Evolutionary conservation across 2,797 vertebrate species (phyloP), one percentile per base, ranked within the genome.

Genomic region (Clarias fuscus): DNA sequence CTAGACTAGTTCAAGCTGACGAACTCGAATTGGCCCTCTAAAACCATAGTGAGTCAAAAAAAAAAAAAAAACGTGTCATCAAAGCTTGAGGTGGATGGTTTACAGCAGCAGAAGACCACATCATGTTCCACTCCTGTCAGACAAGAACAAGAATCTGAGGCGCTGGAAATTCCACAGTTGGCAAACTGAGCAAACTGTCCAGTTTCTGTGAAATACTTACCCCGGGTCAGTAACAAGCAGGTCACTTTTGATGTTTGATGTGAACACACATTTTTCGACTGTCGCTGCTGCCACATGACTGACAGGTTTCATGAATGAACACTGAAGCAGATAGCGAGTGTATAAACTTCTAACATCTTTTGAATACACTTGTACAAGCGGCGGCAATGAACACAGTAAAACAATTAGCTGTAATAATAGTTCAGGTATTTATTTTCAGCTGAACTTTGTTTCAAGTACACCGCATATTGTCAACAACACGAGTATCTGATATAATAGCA

Each of bases 351-450:
- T 37, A 33, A 24, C 5, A 61, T 61, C 76, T 79, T 79, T 61
- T 7, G 58, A 62, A 61, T 77, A 59, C 56, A 61, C 10, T 22
- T 61, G 14, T 6, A 2, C 24, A 14, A 6, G 7, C 15, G 8
- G 18, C n/a, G 56, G 30, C 2, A 24, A 61, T 61, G 80, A 68
- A 82, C 13, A 5, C 17, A 56, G 5, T 68, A 27, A 14, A 10
- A 82, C 80, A 13, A 43, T 40, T 56, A 71, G 40, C 20, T 80
- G 59, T n/a, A 71, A 70, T n/a, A 71, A 70, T 59, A 56, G 20
- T 33, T 58, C 37, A 82, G n/a, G 37, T 24, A 58, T 89, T 89
- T 90, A 90, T 89, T 89, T 86, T 72, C 81, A 83, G 30, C 30
- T 77, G 58, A 83, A 72, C 48, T 58, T 85, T 37, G 59, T 72